Conservation (phyloP, 2,113 vertebrate genomes). For the Campylorhamphus procurvoides region DNA sequence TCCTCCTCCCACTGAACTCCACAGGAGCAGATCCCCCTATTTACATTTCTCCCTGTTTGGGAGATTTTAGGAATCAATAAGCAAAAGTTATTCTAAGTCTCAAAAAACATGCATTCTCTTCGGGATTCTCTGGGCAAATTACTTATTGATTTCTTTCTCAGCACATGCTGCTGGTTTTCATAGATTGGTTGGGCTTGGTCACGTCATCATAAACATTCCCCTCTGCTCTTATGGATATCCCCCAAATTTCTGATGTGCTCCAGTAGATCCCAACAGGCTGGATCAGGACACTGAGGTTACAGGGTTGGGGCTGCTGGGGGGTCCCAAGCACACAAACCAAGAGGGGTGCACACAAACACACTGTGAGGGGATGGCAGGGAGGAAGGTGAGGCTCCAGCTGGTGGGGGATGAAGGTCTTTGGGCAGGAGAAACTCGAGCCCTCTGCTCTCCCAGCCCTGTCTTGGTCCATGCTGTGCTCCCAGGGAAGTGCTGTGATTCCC, state of each 20-base stretch:
- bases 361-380: background rate
- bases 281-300: background rate
- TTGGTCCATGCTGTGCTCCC: rapidly evolving
- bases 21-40: background rate
- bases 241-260: background rate
- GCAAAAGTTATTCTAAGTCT: conserved; percentile 48
- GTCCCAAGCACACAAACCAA: background rate
- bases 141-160: conserved; percentile 52
- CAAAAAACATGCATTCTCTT: conserved; percentile 36
- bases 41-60: background rate
- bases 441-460: background rate
- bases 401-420: rapidly evolving
- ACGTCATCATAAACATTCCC: conserved; percentile 17
- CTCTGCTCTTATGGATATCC: conserved; percentile 26
- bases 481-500: background rate
- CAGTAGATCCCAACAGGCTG: background rate
- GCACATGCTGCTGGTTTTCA: conserved; percentile 30
- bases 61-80: conserved; percentile 41
- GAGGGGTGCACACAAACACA: background rate
- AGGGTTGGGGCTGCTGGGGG: background rate
- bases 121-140: conserved; percentile 53
- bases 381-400: background rate
- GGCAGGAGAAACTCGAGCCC: background rate
- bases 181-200: background rate
- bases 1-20: background rate